Percentiles rank a stretch among this genome's conserved stretches.
Conservation (phyloP, 2,888 invertebrate genomes). For the Leptarthrus brevirostris region DNA sequence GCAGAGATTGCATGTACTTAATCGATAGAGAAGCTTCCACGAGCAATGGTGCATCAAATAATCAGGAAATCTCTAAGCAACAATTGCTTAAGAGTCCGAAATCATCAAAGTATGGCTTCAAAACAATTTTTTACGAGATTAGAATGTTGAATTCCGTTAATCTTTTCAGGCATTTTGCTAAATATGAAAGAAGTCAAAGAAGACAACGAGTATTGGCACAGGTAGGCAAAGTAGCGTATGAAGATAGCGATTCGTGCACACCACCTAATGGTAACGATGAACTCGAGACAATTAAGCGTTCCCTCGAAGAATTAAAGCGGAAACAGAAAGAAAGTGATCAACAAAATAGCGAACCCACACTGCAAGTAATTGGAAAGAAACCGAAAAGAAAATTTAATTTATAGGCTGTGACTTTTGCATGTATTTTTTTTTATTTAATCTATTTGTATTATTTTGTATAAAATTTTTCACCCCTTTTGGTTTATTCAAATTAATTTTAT, state of each 20-base stretch:
- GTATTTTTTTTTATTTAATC: too few species aligned
- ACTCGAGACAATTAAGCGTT: background rate
- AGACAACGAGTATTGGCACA: background rate
- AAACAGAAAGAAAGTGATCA: slow-evolving; percentile 13
- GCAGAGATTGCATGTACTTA: background rate
- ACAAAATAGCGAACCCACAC: too few species aligned
- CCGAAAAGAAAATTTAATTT: background rate
- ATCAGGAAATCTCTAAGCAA: background rate
- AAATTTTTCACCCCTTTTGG: too few species aligned
- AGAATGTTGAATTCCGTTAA: background rate
- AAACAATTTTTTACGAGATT: background rate
- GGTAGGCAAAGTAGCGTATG: slow-evolving; percentile 1
- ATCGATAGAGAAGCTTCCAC: background rate
- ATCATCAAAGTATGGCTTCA: background rate
- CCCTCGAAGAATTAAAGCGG: slow-evolving; percentile 8
- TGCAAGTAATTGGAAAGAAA: background rate
- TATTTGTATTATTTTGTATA: too few species aligned
- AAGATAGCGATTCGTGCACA: slow-evolving; percentile 35
- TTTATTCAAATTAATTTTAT: too few species aligned
- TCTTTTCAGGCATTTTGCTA: background rate
- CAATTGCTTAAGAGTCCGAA: background rate
- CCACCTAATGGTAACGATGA: slow-evolving; percentile 17
- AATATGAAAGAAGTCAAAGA: background rate
- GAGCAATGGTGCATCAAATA: background rate
- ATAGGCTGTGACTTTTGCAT: slow-evolving; percentile 3